Base-by-base conservation (phyloP, 1,140 invertebrate genomes). In the Apis laboriosa region DNA sequence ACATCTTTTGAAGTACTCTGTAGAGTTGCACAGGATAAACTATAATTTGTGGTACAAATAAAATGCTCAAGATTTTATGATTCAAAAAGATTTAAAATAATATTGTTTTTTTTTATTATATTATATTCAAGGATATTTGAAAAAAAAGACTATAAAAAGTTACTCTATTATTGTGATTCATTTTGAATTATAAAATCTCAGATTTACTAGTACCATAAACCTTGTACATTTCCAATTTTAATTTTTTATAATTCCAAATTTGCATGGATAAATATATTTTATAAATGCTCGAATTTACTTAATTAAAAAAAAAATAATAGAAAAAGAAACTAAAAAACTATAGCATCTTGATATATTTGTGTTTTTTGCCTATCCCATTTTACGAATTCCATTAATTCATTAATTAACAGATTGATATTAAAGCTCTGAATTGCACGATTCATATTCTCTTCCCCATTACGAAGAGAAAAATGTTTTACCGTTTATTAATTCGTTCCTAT, bases 351-450 rank as follows among this genome's bases (percentile, higher is more conserved):
- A 68, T 58, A 49, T 28, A 13, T 79, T 72, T 72, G 73, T 51
- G 60, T 63, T 63, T 55, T 34, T 9, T 53, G 24, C 3, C 43
- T 64, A 61, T 68, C 61, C 60, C 53, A 58, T 64, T 77, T 51
- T 13, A 28, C 67, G 3, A 75, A 28, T 83, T 68, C 61, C 63
- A 58, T 56, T 88, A 88, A 88, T 85, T 55, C 13, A 80, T 87
- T 70, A 74, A 72, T 79, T 64, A 24, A 66, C 80, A 61, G 63
- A 56, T 43, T 76, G 72, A 53, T 70, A 58, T 81, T 60, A 13
- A 28, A 83, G 19, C 51, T 78, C 66, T 86, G 58, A 58, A 66
- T 63, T 86, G 86, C 86, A 88, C 86, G 86, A 60, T 43, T 43
- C 86, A 84, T 87, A 71, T 55, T 66, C 66, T 61, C 34, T 24